These are phyloP conservation scores for Bambusicola thoracicus DNA, from an alignment of 2,113 vertebrate genomes.

Conservation along the genomic window DNA sequence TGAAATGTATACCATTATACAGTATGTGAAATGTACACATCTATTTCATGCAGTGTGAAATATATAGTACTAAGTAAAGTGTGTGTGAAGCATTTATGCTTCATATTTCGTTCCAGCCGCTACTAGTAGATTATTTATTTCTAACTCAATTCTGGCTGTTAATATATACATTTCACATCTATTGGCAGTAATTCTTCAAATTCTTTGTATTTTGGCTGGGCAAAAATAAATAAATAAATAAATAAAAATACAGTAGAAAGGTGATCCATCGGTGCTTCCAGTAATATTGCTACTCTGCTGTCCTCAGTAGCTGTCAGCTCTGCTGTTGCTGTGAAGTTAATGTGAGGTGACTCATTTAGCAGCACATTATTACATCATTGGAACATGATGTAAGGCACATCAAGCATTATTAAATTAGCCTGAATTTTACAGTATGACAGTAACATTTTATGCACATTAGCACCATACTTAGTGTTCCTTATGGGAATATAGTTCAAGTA, in stretches of 20 bases:
- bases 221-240: constrained; percentile 39
- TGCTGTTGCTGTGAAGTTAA: constrained; percentile 66
- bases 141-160: neutral
- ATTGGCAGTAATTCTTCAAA: constrained; percentile 35
- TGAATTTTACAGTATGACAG: constrained; percentile 72
- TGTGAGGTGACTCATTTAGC: constrained; percentile 78
- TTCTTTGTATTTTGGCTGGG: constrained; percentile 15
- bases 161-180: neutral
- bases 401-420: constrained; percentile 79
- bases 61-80: neutral
- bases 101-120: neutral
- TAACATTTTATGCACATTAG: constrained; percentile 70
- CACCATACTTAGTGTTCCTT: constrained; percentile 57
- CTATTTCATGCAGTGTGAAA: neutral
- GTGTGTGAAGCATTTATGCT: neutral
- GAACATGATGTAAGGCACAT: constrained; percentile 77
- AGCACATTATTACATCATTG: constrained; percentile 78
- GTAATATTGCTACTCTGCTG: constrained; percentile 50
- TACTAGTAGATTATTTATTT: neutral
- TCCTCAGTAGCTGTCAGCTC: constrained; percentile 74
- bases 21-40: neutral
- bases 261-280: constrained; percentile 59
- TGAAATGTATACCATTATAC: neutral
- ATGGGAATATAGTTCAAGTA: constrained; percentile 45
- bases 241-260: constrained; percentile 38